phyloP scores from a whole-genome alignment of 1,140 invertebrate genomes.

The Leptinotarsa texana region DNA sequence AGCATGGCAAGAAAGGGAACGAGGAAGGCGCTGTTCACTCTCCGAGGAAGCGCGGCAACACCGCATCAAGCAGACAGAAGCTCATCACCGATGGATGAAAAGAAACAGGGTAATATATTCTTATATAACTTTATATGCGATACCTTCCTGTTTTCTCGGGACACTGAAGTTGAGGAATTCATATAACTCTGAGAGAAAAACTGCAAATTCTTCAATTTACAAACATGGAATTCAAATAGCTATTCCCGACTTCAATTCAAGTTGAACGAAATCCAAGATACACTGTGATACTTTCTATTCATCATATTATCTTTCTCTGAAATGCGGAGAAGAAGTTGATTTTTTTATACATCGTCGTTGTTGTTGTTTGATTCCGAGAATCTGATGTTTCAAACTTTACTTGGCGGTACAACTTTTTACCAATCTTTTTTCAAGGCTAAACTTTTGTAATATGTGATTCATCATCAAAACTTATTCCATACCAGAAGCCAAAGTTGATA shows the following conservation, averaged over 20 bases:
- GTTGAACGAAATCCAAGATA: neutral
- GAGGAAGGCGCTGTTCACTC: slow-evolving; percentile 69
- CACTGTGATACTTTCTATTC: no score
- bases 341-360: no score
- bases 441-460: no score
- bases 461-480: no score
- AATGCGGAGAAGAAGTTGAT: no score
- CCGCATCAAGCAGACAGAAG: slow-evolving; percentile 66
- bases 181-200: neutral
- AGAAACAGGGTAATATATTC: slow-evolving; percentile 72
- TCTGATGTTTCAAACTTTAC: no score
- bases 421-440: no score
- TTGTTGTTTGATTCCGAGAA: no score
- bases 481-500: no score
- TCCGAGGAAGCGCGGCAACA: slow-evolving; percentile 67
- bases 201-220: slow-evolving; percentile 12
- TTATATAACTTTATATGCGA: neutral
- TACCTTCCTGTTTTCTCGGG: neutral
- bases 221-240: slow-evolving; percentile 19
- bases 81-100: slow-evolving; percentile 78
- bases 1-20: slow-evolving; percentile 72
- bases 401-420: no score
- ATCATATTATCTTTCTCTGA: no score
- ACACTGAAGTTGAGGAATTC: neutral
- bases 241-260: neutral